These are phyloP conservation scores for Embiotoca jacksoni DNA, from an alignment of 2,113 vertebrate genomes.

Conservation along the genomic window DNA sequence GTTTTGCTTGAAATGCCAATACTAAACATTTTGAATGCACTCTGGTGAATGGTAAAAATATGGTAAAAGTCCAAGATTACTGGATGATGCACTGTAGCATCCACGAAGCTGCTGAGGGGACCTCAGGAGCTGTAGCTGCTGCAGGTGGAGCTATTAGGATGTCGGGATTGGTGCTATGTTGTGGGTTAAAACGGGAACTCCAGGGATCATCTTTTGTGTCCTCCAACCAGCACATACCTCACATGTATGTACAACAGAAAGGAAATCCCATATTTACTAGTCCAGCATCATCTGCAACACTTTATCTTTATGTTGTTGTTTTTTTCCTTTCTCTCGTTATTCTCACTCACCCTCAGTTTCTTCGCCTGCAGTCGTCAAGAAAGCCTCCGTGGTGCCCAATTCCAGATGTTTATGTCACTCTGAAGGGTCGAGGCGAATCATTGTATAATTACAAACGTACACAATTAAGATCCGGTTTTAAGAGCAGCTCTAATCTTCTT, in stretches of 20 bases:
- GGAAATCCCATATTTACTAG: slow-evolving; percentile 40
- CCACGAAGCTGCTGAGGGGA: slow-evolving; percentile 43
- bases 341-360: slow-evolving; percentile 7
- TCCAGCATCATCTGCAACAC: slow-evolving; percentile 10
- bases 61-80: neutral
- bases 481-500: slow-evolving; percentile 41
- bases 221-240: slow-evolving; percentile 52
- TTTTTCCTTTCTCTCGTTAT: slow-evolving; percentile 19
- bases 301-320: slow-evolving; percentile 19
- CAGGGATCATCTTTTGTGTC: slow-evolving; percentile 61
- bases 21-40: neutral
- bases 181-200: slow-evolving; percentile 61
- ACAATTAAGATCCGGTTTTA: slow-evolving; percentile 65
- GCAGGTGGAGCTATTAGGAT: slow-evolving; percentile 27
- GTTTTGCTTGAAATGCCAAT: neutral
- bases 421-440: slow-evolving; percentile 47
- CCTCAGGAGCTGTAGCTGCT: slow-evolving; percentile 12
- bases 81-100: slow-evolving; percentile 8
- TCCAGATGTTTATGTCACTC: slow-evolving; percentile 59
- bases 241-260: slow-evolving; percentile 51
- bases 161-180: slow-evolving; percentile 14
- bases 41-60: neutral
- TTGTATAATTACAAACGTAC: slow-evolving; percentile 70
- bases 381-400: slow-evolving; percentile 32
- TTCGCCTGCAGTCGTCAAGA: slow-evolving; percentile 17